A percentile compares a stretch with the other conserved stretches of the same genome.
Evolutionary conservation across 2,888 invertebrate genomes (phyloP).

Genomic region (Pediacus dermestoides): DNA sequence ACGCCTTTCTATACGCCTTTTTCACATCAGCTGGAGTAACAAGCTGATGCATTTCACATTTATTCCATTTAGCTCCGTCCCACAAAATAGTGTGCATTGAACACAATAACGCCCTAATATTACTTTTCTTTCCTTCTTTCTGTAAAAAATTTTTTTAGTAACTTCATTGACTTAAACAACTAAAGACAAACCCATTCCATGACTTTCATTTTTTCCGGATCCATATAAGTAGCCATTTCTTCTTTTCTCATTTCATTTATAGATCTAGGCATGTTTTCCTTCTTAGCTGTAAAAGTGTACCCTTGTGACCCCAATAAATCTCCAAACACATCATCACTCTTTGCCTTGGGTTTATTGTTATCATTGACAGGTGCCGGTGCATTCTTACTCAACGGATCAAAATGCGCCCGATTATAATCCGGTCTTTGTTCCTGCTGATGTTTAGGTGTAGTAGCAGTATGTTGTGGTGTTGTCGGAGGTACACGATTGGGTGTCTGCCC

Average conservation of each 20-base stretch:
- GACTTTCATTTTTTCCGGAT: slow-evolving; percentile 84
- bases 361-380: slow-evolving; percentile 23
- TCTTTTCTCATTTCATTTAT: slow-evolving; percentile 92
- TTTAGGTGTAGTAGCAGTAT: slow-evolving; percentile 33
- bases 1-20: slow-evolving; percentile 91
- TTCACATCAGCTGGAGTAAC: slow-evolving; percentile 92
- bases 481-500: slow-evolving; percentile 31
- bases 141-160: too few relatives aligned
- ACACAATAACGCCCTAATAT: slow-evolving; percentile 91
- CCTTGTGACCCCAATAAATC: slow-evolving; percentile 88
- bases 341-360: slow-evolving; percentile 40
- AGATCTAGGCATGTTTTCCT: slow-evolving; percentile 73
- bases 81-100: slow-evolving; percentile 91
- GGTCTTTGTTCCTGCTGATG: slow-evolving; percentile 46
- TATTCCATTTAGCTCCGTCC: slow-evolving; percentile 90
- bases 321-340: slow-evolving; percentile 75
- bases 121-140: slow-evolving; percentile 94
- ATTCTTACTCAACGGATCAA: slow-evolving; percentile 54
- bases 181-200: slow-evolving; percentile 66
- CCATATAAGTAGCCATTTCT: slow-evolving; percentile 81
- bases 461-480: slow-evolving; percentile 47
- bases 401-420: slow-evolving; percentile 66
- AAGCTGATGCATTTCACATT: slow-evolving; percentile 91
- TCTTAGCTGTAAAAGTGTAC: slow-evolving; percentile 74
- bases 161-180: slow-evolving; percentile 1